Evolutionary conservation across 2,113 vertebrate species (phyloP).

Genomic region (Rhinoptilus africanus): DNA sequence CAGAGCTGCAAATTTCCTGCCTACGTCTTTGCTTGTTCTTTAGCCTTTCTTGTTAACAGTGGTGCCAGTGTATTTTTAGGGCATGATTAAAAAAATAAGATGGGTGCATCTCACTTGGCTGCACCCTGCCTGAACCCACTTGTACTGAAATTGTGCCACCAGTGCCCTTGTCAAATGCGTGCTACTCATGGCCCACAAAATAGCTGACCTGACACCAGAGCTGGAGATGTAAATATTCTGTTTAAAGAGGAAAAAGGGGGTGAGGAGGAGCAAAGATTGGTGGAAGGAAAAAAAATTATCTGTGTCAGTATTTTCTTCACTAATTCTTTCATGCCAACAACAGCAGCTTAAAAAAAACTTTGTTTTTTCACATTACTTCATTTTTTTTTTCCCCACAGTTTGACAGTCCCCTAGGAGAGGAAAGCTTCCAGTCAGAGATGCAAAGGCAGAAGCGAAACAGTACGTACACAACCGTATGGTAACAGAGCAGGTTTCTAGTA

Average conservation of each 20-base stretch:
- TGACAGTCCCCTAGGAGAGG: not conserved
- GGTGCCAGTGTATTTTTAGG: slow-evolving; percentile 42
- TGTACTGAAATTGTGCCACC: not conserved
- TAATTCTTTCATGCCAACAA: not conserved
- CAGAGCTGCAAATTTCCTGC: slow-evolving; percentile 34
- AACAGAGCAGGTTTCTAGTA: not conserved
- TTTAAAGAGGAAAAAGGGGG: not conserved
- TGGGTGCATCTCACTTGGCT: not conserved
- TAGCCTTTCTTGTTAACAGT: not conserved
- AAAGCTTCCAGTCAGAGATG: not conserved
- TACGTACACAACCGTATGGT: not conserved
- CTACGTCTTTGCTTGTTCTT: not conserved
- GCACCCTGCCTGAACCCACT: not conserved
- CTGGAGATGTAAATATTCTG: not conserved
- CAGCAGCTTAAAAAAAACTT: not conserved
- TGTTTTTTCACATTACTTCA: not conserved
- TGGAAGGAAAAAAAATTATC: not conserved
- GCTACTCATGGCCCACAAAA: not conserved
- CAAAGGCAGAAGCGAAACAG: slow-evolving; percentile 56
- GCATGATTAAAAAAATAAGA: not conserved
- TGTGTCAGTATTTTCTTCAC: not conserved
- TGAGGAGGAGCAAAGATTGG: rapidly evolving
- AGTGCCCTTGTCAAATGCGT: not conserved
- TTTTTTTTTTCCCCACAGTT: slow-evolving; percentile 21
- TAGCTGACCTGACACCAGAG: not conserved